A percentile compares a stretch with the other conserved stretches of the same genome.
Conservation (phyloP, 2,888 invertebrate species). For the Prosopocoilus inquinatus region DNA sequence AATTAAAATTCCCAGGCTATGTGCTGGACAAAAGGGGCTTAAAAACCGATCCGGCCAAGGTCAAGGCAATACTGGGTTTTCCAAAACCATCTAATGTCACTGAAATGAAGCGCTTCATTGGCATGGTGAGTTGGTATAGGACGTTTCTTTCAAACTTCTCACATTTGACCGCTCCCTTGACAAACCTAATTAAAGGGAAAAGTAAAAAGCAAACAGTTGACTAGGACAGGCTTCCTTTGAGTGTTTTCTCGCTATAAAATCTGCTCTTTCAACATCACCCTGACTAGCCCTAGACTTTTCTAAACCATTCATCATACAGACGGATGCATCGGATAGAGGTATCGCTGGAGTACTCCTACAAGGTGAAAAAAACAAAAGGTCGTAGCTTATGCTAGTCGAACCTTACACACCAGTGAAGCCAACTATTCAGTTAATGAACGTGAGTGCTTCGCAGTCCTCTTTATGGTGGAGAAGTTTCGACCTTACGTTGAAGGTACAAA, state of each 20-base stretch:
- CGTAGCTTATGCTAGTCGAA: too few relatives aligned
- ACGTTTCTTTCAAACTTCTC: background rate
- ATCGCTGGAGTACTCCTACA: too few relatives aligned
- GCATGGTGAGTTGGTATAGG: background rate
- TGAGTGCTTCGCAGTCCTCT: too few relatives aligned
- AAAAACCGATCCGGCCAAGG: background rate
- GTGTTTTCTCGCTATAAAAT: background rate
- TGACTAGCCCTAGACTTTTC: slow-evolving; percentile 5
- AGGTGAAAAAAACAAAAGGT: too few relatives aligned
- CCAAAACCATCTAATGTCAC: background rate
- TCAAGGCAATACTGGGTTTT: background rate
- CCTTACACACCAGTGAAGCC: too few relatives aligned
- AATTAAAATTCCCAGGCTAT: background rate
- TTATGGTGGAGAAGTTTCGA: too few relatives aligned
- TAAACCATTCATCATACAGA: slow-evolving; percentile 1
- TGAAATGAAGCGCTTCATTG: background rate
- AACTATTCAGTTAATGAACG: too few relatives aligned
- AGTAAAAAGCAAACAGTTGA: background rate
- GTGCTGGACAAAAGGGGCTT: background rate
- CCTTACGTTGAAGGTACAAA: too few relatives aligned
- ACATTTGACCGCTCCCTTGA: background rate
- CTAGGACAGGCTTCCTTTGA: background rate
- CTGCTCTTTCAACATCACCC: slow-evolving; percentile 7
- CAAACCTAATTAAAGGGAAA: background rate
- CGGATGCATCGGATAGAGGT: slow-evolving; percentile 8